Evolutionary conservation across 1,140 invertebrate species (phyloP), one percentile per base, ranked within the genome.

Genomic region (Bombus ignitus): DNA sequence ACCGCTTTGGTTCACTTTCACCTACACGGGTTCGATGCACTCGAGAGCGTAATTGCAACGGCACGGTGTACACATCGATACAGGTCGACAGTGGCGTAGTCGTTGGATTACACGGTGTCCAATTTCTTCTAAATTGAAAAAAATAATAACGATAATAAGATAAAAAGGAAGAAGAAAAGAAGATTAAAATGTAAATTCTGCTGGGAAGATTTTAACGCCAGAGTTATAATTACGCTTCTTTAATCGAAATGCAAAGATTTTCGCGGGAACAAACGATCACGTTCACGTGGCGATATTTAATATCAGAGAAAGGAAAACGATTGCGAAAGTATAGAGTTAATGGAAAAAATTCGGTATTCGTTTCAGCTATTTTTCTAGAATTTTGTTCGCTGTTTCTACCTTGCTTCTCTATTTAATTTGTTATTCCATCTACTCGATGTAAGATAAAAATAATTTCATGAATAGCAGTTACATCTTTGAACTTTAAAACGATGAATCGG

Each of bases 1-100:
- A 90, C 72, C 81, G 83, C 85, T 87, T 85, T 71, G 81, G 84
- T 89, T 90, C 89, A 92, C 92, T 93, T 93, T 93, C 91, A 92
- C 92, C 91, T 90, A 90, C 88, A 53, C 79, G 82, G 81, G 92
- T 92, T 92, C 91, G 86, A 92, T 91, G 92, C 75, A 91, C 92
- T 90, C 88, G 72, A 68, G 66, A 47, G 87, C 80, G 84, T 81
- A 86, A 90, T 87, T 89, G 89, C 89, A 90, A 91, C 79, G 89
- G 83, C 72, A 86, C 77, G 42, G 42, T 78, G 84, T 82, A 86
- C 88, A 88, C 77, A 81, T 74, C 83, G 74, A 82, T 79, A 76
- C 79, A 81, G 68, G 68, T 37, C 83, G 73, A 72, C 65, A 83
- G 70, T 85, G 81, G 73, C 84, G 44, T 35, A 79, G 78, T 42